A percentile compares a stretch with the other conserved stretches of the same genome.
Evolutionary conservation across 2,888 invertebrate genomes (phyloP).

Genomic region (Parnassius mnemosyne): DNA sequence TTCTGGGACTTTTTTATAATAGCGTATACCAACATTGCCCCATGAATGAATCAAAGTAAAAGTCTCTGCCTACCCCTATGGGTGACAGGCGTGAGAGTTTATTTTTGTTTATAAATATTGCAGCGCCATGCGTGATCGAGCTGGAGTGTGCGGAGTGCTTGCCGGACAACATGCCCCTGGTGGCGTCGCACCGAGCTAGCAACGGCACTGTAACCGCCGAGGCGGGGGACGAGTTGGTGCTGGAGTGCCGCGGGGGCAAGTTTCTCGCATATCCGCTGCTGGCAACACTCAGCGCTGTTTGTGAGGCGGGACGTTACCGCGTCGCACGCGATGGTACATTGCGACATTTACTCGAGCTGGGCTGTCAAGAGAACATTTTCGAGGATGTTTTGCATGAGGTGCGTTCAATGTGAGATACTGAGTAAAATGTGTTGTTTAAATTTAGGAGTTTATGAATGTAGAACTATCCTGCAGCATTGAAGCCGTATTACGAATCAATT

Average conservation of each 20-base stretch:
- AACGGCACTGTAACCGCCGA: conserved; percentile 40
- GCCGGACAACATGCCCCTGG: conserved; percentile 70
- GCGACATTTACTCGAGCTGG: conserved; percentile 61
- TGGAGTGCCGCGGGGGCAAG: conserved; percentile 59
- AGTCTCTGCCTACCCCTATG: too few species aligned
- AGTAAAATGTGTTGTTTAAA: background rate
- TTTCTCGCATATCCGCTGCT: conserved; percentile 59
- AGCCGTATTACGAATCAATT: background rate
- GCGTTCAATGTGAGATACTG: background rate
- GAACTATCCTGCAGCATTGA: background rate
- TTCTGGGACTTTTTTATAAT: too few species aligned
- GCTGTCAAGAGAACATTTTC: conserved; percentile 68
- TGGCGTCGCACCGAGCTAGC: conserved; percentile 56
- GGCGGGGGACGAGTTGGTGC: conserved; percentile 50
- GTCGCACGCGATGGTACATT: conserved; percentile 44
- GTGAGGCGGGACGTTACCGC: conserved; percentile 58
- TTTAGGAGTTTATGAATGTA: background rate
- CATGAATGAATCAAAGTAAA: too few species aligned
- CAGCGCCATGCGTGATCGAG: conserved; percentile 60
- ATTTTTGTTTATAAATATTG: background rate
- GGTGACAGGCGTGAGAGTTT: background rate
- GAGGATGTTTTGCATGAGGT: conserved; percentile 66
- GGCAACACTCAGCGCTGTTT: conserved; percentile 41
- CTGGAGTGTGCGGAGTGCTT: conserved; percentile 66
- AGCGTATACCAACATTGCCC: too few species aligned